Conservation (phyloP, 2,888 invertebrate genomes). For the Hirtodrosophila alboralis region DNA sequence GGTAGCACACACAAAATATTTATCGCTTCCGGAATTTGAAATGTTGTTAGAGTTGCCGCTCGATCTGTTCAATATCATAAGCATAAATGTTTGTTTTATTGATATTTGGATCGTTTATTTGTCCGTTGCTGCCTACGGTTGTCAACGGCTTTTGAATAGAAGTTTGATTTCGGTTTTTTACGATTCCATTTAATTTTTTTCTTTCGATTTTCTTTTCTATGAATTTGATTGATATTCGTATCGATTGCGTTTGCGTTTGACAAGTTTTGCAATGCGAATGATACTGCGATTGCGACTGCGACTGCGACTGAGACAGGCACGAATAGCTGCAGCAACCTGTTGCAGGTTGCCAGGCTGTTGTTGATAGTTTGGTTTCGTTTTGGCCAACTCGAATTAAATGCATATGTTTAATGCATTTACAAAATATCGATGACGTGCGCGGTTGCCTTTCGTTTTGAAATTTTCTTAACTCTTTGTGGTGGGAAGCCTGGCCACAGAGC, state of each 20-base stretch:
- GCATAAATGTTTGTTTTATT: conserved; percentile 69
- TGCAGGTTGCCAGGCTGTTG: conserved; percentile 45
- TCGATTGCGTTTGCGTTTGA: conserved; percentile 81
- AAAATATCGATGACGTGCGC: conserved; percentile 78
- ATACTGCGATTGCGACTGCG: conserved; percentile 11
- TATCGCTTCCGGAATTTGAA: conserved; percentile 76
- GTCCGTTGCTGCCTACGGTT: conserved; percentile 66
- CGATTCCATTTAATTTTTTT: too few species aligned
- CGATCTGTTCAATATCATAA: conserved; percentile 69
- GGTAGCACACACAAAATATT: conserved; percentile 66
- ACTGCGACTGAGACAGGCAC: conserved; percentile 35
- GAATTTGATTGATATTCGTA: conserved; percentile 80
- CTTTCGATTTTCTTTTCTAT: conserved; percentile 44
- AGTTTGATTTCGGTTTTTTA: conserved; percentile 31
- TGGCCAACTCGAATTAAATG: conserved; percentile 77
- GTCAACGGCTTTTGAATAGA: conserved; percentile 61
- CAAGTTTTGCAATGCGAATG: conserved; percentile 73
- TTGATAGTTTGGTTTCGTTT: conserved; percentile 40
- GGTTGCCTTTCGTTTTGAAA: conserved; percentile 62
- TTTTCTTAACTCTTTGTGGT: conserved; percentile 47
- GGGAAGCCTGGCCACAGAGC: conserved; percentile 54
- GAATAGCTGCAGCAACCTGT: conserved; percentile 42
- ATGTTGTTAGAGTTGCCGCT: conserved; percentile 55
- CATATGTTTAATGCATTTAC: conserved; percentile 79
- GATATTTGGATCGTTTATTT: conserved; percentile 55